These are phyloP conservation scores for Oasisia sp. DNA, from an alignment of 2,888 invertebrate species.

Conservation along the genomic window DNA sequence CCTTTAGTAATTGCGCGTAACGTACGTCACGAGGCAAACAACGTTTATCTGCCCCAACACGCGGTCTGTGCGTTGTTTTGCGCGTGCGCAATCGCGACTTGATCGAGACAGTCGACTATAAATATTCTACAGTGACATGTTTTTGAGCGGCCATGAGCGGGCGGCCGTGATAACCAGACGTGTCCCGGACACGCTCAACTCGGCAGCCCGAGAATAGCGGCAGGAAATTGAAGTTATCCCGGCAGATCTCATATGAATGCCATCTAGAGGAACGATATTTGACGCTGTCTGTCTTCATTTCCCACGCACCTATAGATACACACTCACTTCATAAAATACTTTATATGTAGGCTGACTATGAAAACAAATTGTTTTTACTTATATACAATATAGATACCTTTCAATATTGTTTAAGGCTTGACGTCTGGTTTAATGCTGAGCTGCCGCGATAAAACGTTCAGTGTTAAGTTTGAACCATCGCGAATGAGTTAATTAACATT, in stretches of 20 bases:
- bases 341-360: neutral
- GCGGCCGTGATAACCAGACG: neutral
- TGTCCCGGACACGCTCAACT: neutral
- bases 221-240: constrained; percentile 3
- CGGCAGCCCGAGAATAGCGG: neutral
- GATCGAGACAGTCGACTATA: neutral
- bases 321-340: neutral
- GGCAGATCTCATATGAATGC: neutral
- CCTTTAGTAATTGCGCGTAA: neutral
- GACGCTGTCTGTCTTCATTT: neutral
- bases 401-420: too few relatives aligned
- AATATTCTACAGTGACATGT: neutral
- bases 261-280: neutral
- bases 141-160: neutral
- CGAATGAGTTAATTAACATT: too few relatives aligned
- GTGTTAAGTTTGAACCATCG: too few relatives aligned
- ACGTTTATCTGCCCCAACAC: neutral
- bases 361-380: neutral
- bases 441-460: too few relatives aligned
- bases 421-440: too few relatives aligned
- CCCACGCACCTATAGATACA: neutral
- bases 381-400: too few relatives aligned
- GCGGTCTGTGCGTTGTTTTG: neutral
- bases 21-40: neutral
- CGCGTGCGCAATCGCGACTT: neutral